These are phyloP conservation scores for Urocitellus parryii DNA, from an alignment of 2,113 vertebrate species.

Conservation along the genomic window DNA sequence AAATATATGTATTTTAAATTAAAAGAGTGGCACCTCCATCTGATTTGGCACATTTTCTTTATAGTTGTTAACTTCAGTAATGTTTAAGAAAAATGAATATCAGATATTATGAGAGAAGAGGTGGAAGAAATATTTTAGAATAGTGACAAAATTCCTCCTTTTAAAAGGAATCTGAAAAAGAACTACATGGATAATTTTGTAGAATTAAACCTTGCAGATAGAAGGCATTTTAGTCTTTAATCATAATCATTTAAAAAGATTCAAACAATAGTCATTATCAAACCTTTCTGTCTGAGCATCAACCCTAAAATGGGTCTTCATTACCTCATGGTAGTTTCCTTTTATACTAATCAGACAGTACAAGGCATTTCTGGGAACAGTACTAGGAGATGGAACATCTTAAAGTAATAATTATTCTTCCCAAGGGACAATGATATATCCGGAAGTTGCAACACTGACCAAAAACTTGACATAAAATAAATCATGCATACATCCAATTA, in stretches of 20 bases:
- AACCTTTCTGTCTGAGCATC: slow-evolving; percentile 34
- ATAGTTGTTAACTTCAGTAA: slow-evolving; percentile 15
- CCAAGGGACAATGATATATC: background rate
- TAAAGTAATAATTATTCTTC: slow-evolving; percentile 56
- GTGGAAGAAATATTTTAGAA: slow-evolving; percentile 36
- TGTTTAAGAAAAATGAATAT: slow-evolving; percentile 45
- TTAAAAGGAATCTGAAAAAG: slow-evolving; percentile 1
- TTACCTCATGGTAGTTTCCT: background rate
- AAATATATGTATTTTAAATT: slow-evolving; percentile 11
- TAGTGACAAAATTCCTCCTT: background rate
- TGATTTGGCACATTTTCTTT: background rate
- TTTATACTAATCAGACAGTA: background rate
- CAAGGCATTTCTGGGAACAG: background rate
- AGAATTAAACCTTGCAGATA: slow-evolving; percentile 54
- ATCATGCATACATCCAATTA: background rate
- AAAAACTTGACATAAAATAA: slow-evolving; percentile 46
- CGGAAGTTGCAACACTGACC: slow-evolving; percentile 3
- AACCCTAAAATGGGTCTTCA: slow-evolving; percentile 19
- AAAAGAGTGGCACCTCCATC: background rate
- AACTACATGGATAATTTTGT: background rate
- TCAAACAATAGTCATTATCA: background rate
- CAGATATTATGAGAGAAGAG: slow-evolving; percentile 14
- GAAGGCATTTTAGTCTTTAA: slow-evolving; percentile 15
- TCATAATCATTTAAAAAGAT: slow-evolving; percentile 40
- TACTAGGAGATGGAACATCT: slow-evolving; percentile 3